Evolutionary conservation across 2,888 invertebrate species (phyloP), one percentile per base, ranked within the genome.

Genomic region (Mythimna pallens): DNA sequence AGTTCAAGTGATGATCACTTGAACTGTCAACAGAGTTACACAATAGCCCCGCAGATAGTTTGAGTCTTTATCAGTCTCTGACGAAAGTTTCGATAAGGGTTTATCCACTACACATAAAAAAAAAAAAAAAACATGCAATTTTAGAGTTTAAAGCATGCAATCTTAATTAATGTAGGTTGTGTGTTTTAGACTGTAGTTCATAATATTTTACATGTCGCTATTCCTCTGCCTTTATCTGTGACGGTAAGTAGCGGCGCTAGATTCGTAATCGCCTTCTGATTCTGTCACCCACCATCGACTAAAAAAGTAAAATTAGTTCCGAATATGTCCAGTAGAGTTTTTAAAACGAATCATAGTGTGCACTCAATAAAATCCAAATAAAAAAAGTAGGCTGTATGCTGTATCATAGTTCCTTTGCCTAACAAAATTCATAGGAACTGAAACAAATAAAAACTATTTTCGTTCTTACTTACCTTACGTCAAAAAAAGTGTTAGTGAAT

Each of bases 401-500:
- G 80, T 80, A 73, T 72, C 69, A 40, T 72, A 64, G 68, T 80
- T 76, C 86, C 85, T 82, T 86, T 84, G 84, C 85, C 76, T 86
- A 66, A 40, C 52, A 73, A 61, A 76, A 75, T 78, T 81, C 58
- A 68, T 76, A 75, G 75, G 72, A 80, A 73, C 65, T 65, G 86
- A 83, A 84, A 82, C 65, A 85, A 80, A 81, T 85, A 86, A 87
- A 87, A 88, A 86, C 86, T 89, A 90, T 92, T 92, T 92, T 92
- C 88, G 89, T 92, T 92, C 89, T 86, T 90, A 76, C 73, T 74
- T 81, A 84, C 78, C 85, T 89, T 89, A 95, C 94, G 95, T 95
- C 95, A 95, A 95, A 94, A 81, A 87, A 94, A 93, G 92, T 94
- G 92, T 87, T 92, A 92, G 92, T 93, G 93, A 90, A 89, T 88